Percentiles rank a stretch among this genome's conserved stretches.
phyloP scores from a whole-genome alignment of 2,113 vertebrate species.

The Numenius arquata region DNA sequence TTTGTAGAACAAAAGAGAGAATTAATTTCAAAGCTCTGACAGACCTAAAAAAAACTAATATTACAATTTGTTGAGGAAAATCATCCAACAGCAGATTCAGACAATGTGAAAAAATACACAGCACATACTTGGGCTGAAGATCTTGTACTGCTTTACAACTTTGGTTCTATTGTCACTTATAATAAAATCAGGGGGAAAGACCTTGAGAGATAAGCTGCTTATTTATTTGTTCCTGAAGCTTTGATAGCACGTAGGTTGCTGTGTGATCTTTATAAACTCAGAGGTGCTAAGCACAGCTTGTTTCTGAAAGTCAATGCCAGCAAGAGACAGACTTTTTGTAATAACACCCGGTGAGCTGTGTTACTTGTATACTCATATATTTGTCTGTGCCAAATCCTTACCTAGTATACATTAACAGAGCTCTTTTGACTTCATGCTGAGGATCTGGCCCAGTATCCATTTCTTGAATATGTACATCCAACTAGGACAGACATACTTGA shows the following conservation, averaged over 20 bases:
- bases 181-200: slow-evolving; percentile 66
- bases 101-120: slow-evolving; percentile 50
- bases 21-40: slow-evolving; percentile 40
- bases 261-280: slow-evolving; percentile 65
- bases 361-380: not conserved
- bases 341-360: slow-evolving; percentile 41
- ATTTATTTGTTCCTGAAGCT: slow-evolving; percentile 68
- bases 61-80: not conserved
- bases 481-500: not conserved
- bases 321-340: slow-evolving; percentile 58
- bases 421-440: slow-evolving; percentile 27
- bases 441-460: not conserved
- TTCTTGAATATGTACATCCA: slow-evolving; percentile 28
- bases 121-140: slow-evolving; percentile 16
- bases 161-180: slow-evolving; percentile 55
- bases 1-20: slow-evolving; percentile 25
- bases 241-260: slow-evolving; percentile 63
- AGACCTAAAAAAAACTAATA: not conserved
- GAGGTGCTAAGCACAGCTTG: slow-evolving; percentile 68
- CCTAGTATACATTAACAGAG: slow-evolving; percentile 21
- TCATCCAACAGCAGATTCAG: not conserved
- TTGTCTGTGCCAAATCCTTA: slow-evolving; percentile 45
- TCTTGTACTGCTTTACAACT: slow-evolving; percentile 48
- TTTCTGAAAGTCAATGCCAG: slow-evolving; percentile 66
- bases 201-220: slow-evolving; percentile 69